Conservation (phyloP, 2,113 vertebrate species). For the Poeciliopsis occidentalis region DNA sequence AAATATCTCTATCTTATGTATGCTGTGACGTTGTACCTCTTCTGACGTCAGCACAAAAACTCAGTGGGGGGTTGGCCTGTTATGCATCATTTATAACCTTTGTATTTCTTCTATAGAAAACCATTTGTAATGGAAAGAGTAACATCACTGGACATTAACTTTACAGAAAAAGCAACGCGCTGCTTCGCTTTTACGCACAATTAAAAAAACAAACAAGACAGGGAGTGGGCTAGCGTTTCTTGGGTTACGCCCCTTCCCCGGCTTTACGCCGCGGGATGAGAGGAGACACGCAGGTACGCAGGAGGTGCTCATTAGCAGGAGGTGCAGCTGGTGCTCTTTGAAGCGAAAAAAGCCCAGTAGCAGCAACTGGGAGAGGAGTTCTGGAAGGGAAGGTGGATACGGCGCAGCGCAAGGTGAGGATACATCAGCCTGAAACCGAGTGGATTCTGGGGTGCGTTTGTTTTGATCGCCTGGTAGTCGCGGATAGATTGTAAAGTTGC, state of each 20-base stretch:
- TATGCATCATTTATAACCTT: too few species aligned
- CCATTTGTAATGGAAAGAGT: too few species aligned
- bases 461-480: not conserved
- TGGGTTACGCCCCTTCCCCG: not conserved
- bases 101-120: too few species aligned
- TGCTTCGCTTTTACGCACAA: too few species aligned
- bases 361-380: constrained; percentile 1
- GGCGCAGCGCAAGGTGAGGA: constrained; percentile 34
- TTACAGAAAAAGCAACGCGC: too few species aligned
- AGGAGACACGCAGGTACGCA: constrained; percentile 36
- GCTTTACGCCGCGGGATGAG: not conserved
- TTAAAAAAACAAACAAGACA: not conserved
- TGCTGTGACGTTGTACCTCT: too few species aligned
- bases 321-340: constrained; percentile 49
- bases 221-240: not conserved
- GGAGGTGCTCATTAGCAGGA: constrained; percentile 34
- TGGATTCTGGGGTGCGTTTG: not conserved
- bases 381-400: too few species aligned
- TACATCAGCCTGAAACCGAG: not conserved
- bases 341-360: not conserved
- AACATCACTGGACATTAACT: too few species aligned
- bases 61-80: too few species aligned
- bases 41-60: too few species aligned
- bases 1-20: too few species aligned
- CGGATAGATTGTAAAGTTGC: not conserved